These are phyloP conservation scores for Hemiprocne comata DNA, from an alignment of 2,113 vertebrate species.

Conservation along the genomic window DNA sequence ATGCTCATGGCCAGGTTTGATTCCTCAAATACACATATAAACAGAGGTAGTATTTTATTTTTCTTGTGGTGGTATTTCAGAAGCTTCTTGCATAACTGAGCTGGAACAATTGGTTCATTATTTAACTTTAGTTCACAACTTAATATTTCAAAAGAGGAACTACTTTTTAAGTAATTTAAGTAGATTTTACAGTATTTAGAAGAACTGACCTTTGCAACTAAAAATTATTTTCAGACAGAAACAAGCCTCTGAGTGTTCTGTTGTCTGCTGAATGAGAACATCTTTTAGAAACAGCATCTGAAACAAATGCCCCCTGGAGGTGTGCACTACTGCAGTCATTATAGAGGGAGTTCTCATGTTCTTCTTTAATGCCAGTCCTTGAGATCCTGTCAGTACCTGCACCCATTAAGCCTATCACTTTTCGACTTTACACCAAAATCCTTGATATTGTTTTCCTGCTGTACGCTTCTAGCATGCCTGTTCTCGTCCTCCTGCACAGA, in stretches of 20 bases:
- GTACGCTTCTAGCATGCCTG: conserved; percentile 18
- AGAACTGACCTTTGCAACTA: not conserved
- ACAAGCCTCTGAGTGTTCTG: not conserved
- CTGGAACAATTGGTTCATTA: not conserved
- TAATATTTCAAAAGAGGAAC: not conserved
- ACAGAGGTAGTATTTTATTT: not conserved
- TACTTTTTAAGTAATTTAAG: not conserved
- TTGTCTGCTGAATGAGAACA: not conserved
- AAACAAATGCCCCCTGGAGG: conserved; percentile 36
- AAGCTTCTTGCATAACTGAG: not conserved
- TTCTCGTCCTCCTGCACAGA: not conserved
- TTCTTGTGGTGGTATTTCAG: not conserved
- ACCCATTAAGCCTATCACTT: conserved; percentile 59
- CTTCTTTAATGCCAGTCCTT: conserved; percentile 13
- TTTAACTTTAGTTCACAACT: not conserved
- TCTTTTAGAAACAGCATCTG: not conserved
- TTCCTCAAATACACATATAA: not conserved
- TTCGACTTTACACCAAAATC: conserved; percentile 55
- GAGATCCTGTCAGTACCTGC: conserved; percentile 56
- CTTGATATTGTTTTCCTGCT: conserved; percentile 35
- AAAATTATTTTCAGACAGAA: not conserved
- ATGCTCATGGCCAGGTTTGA: not conserved
- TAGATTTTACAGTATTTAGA: not conserved
- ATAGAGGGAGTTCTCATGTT: not conserved
- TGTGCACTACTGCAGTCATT: not conserved